phyloP scores from a whole-genome alignment of 2,797 vertebrate species.

The Lepus oiostolus region DNA sequence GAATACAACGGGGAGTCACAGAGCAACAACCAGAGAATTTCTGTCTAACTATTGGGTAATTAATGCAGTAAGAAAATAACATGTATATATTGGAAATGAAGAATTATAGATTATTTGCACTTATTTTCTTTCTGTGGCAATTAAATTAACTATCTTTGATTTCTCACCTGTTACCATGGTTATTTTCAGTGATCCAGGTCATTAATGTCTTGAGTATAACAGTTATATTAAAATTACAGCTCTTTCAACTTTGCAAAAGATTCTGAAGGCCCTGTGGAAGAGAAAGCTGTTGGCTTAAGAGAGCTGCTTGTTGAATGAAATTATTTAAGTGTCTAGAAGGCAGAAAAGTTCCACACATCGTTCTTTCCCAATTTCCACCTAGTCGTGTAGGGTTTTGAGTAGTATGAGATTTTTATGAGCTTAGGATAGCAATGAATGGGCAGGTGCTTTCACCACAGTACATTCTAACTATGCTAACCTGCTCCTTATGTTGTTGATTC shows the following conservation, averaged over 20 bases:
- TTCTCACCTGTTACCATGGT: slow-evolving; percentile 86
- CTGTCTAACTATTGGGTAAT: slow-evolving; percentile 83
- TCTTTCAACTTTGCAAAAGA: slow-evolving; percentile 74
- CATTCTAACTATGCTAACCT: not conserved
- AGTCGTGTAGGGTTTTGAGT: too few relatives aligned
- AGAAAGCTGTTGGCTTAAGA: slow-evolving; percentile 24
- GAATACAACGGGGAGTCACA: slow-evolving; percentile 63
- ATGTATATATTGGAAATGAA: slow-evolving; percentile 79
- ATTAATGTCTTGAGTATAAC: slow-evolving; percentile 82
- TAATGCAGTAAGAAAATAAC: slow-evolving; percentile 83
- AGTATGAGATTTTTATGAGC: not conserved
- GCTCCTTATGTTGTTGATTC: not conserved
- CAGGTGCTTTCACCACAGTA: not conserved
- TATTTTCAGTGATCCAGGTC: slow-evolving; percentile 80
- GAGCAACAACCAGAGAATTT: slow-evolving; percentile 78
- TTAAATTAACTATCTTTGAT: slow-evolving; percentile 85
- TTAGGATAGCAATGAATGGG: not conserved
- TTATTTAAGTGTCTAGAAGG: slow-evolving; percentile 20
- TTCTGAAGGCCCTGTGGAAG: slow-evolving; percentile 23
- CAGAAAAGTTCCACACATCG: not conserved
- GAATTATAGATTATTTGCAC: slow-evolving; percentile 85
- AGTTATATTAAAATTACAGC: slow-evolving; percentile 82
- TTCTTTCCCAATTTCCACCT: not conserved
- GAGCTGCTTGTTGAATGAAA: slow-evolving; percentile 47
- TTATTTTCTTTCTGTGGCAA: slow-evolving; percentile 84